phyloP scores from a whole-genome alignment of 2,888 invertebrate genomes.

The Acanthosepion esculentum region DNA sequence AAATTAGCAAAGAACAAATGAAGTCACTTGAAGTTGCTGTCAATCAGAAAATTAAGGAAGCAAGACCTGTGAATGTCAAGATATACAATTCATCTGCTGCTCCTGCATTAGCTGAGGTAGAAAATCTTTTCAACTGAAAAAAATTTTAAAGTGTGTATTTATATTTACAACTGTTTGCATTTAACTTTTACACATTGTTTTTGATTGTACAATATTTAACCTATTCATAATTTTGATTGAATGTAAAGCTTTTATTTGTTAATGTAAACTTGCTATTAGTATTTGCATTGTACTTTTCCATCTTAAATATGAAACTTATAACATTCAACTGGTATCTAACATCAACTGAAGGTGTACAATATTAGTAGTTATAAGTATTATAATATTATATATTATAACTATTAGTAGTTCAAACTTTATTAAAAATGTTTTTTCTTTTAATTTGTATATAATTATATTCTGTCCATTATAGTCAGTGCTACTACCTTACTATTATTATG shows the following conservation, averaged over 20 bases:
- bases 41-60: conserved; percentile 82
- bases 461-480: neutral
- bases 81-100: conserved; percentile 80
- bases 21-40: conserved; percentile 79
- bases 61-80: conserved; percentile 80
- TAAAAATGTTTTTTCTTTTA: too few relatives aligned
- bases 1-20: conserved; percentile 70
- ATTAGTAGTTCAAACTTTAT: too few relatives aligned
- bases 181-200: neutral
- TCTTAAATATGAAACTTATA: neutral
- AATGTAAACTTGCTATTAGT: neutral
- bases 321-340: neutral
- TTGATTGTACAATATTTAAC: neutral
- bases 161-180: neutral
- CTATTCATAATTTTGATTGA: neutral
- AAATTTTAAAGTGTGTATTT: neutral
- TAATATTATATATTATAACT: too few relatives aligned
- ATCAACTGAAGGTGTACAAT: too few relatives aligned
- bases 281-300: neutral
- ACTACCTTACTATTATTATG: too few relatives aligned
- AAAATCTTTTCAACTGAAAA: neutral
- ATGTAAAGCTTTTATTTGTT: neutral
- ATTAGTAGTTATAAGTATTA: too few relatives aligned
- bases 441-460: neutral
- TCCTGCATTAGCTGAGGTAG: conserved; percentile 77